Conservation (phyloP, 2,797 vertebrate species). For the Pangasius djambal region DNA sequence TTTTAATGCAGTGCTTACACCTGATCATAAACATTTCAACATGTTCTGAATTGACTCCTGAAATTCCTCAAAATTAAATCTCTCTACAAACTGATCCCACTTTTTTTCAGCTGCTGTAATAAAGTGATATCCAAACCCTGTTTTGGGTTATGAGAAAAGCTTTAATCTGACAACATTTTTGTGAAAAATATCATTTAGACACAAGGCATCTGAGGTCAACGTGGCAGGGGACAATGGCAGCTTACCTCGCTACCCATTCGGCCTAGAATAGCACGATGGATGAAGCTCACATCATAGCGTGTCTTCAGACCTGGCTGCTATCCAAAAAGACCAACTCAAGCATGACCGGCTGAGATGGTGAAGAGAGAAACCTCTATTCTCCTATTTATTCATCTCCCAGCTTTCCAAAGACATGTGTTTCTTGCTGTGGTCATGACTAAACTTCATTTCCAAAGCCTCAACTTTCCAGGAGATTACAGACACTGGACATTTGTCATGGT, state of each 20-base stretch:
- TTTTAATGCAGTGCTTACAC: constrained; percentile 20
- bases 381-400: constrained; percentile 6
- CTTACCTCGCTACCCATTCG: constrained; percentile 27
- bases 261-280: constrained; percentile 53
- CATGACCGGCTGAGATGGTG: constrained; percentile 20
- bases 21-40: constrained; percentile 13
- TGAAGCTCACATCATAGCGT: constrained; percentile 45
- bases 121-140: constrained; percentile 21
- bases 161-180: constrained; percentile 40
- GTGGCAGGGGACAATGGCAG: constrained; percentile 48
- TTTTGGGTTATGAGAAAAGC: constrained; percentile 15
- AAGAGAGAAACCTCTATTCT: background rate
- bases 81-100: background rate
- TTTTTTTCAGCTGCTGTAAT: background rate
- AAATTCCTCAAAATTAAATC: constrained; percentile 20
- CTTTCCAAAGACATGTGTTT: constrained; percentile 5
- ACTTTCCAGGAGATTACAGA: constrained; percentile 1
- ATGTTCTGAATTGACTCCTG: constrained; percentile 1
- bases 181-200: constrained; percentile 58
- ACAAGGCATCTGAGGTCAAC: constrained; percentile 46
- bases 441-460: constrained; percentile 15
- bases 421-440: constrained; percentile 24
- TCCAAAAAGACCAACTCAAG: constrained; percentile 47
- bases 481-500: constrained; percentile 9
- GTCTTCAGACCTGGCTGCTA: constrained; percentile 48